Base-by-base conservation (phyloP, 2,888 invertebrate species). In the Polydesmus complanatus region DNA sequence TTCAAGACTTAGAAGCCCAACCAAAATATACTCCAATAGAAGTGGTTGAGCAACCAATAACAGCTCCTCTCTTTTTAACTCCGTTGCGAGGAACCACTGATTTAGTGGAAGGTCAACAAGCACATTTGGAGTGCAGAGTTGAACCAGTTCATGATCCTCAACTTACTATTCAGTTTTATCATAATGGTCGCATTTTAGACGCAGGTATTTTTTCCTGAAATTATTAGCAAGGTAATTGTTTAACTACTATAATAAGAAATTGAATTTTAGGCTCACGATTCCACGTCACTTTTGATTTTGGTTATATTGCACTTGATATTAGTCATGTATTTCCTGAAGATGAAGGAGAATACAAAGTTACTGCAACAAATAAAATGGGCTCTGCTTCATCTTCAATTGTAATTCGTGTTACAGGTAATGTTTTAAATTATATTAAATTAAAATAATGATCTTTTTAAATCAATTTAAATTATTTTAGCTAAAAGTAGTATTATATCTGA, bases 231-330 rank as follows among this genome's bases (percentile, higher is more conserved):
- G 22, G 54, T 19, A 54, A 22, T 21, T 5, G 22, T 11, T 8
- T 21, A n/a, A 8, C 22, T 22, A 3, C 5, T 51, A 11, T 22
- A 8, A 51, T 21, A 51, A 8, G 19, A 21, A 51, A 51, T 18
- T 51, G 52, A 51, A 51, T 22, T 60, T 68, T 47, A 70, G 69
- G 21, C 67, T 83, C 89, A 64, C 82, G 92, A 70, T 92, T 91
- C 84, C 92, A 92, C 76, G 89, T 90, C 70, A 90, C 91, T 68
- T 92, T 94, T 74, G 96, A 97, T 78, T 96, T 97, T 78, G 97
- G 97, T 69, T 96, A 95, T 69, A 91, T 96, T 67, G 90, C 94
- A 58, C 79, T 98, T 69, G 94, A 96, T 76, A 92, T 98, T 70
- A 84, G 86, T 66, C 92, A 95, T 72, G 86, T 88, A 65, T 91